Base-by-base conservation (phyloP, 37 sponge, comb jelly and placozoan genomes). In the Agelas oroides region DNA sequence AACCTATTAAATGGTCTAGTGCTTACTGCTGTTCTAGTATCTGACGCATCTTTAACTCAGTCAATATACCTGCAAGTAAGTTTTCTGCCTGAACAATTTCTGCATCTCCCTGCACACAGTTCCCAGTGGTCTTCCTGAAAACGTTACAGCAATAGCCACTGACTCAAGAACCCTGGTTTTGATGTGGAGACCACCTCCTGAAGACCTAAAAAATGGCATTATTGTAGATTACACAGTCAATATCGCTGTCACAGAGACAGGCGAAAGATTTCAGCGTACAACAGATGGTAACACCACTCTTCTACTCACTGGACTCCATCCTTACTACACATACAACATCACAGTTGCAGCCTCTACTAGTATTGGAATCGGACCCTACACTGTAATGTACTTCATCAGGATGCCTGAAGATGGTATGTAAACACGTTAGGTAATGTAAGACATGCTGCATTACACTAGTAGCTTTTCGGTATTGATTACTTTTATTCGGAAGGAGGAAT, bases 381-480 rank as follows among this genome's bases (percentile, higher is more conserved):
- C 8, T 14, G 56, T 23, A 3, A 6, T 59, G 14, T 19, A 32
- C 64, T 35, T 63, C n/a, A 59, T 76, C 27, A 61, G 15, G 56
- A 16, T 76, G 59, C 77, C 77, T 59, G 37, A 76, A 76, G 77
- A 76, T 59, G 59, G 77, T 76, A 56, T 5, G 61, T 38, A 25
- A 40, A 23, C n/a, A n/a, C n/a, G n/a, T n/a, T n/a, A n/a, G n/a
- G n/a, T n/a, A n/a, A n/a, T 52, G n/a, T n/a, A n/a, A 38, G n/a
- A 39, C 31, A 24, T 73, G 37, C 15, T 37, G 18, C 20, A 28
- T 14, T 34, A n/a, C 19, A 28, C 11, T 28, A 28, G 12, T 70
- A 5, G 15, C 21, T 21, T 23, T 27, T 73, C 27, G 12, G 34
- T 16, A 5, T 30, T 3, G 3, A 46, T 46, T 46, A 3, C 8